phyloP scores from a whole-genome alignment of 2,888 invertebrate species.

The Campoplex nolae region DNA sequence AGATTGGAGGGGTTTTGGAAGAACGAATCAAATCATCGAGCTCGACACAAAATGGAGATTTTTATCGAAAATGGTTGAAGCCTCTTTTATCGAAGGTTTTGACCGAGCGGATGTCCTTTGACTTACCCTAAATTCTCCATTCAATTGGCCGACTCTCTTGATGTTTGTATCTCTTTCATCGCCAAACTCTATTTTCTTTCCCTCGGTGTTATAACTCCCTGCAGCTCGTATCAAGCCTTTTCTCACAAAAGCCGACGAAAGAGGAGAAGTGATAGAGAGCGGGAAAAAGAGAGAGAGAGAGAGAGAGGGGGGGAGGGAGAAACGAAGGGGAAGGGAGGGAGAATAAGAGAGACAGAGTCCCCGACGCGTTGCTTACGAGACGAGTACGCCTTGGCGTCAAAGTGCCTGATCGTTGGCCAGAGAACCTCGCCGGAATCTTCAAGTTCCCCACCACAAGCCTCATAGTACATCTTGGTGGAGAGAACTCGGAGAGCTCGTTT shows the following conservation, averaged over 20 bases:
- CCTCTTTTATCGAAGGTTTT: constrained; percentile 1
- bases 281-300: background rate
- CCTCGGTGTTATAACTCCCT: constrained; percentile 50
- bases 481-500: constrained; percentile 75
- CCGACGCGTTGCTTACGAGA: constrained; percentile 46
- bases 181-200: constrained; percentile 24
- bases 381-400: constrained; percentile 58
- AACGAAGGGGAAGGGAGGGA: constrained; percentile 17
- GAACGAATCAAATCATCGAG: constrained; percentile 13
- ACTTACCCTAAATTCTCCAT: constrained; percentile 81
- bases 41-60: constrained; percentile 63
- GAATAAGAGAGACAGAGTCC: background rate
- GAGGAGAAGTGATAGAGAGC: constrained; percentile 31
- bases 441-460: constrained; percentile 55
- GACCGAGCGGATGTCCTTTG: constrained; percentile 63
- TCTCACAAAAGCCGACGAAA: constrained; percentile 16
- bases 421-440: constrained; percentile 55
- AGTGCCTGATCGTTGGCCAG: constrained; percentile 55
- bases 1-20: constrained; percentile 21
- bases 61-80: constrained; percentile 50
- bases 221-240: constrained; percentile 53
- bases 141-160: constrained; percentile 66
- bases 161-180: constrained; percentile 29
- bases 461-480: constrained; percentile 57
- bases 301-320: background rate